phyloP scores from a whole-genome alignment of 2,113 vertebrate species.

The Microcebus murinus region DNA sequence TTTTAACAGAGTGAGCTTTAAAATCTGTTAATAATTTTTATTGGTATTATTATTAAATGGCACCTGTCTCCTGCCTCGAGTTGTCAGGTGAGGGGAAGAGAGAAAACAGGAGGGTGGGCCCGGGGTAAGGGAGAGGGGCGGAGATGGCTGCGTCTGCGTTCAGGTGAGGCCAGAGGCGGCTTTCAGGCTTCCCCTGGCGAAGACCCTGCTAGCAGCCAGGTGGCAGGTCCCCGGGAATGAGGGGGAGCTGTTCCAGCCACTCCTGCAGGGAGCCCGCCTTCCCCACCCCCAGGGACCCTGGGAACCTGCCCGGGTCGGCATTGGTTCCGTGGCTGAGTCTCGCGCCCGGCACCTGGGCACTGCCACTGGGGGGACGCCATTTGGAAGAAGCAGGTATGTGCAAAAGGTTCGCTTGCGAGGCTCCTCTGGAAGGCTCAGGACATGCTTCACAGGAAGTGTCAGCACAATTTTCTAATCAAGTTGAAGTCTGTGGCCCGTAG shows the following conservation, averaged over 20 bases:
- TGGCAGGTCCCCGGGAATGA: neutral
- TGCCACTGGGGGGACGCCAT: neutral
- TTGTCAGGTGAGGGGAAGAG: neutral
- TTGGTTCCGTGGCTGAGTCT: neutral
- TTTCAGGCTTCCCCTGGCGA: neutral
- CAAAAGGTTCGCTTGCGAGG: neutral
- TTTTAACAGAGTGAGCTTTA: neutral
- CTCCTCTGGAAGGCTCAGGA: neutral
- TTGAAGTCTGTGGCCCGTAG: constrained; percentile 60
- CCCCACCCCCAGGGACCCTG: neutral
- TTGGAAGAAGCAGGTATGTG: neutral
- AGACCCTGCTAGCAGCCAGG: neutral
- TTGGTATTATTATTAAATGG: neutral
- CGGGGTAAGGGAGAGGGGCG: neutral
- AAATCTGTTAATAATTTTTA: neutral
- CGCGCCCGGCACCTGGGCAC: neutral
- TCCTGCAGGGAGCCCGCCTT: neutral
- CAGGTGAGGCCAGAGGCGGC: neutral
- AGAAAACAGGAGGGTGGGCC: neutral
- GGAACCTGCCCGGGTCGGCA: neutral
- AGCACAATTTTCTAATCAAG: constrained; percentile 63
- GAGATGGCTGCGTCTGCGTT: neutral
- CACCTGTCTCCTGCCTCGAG: neutral
- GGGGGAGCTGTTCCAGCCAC: neutral
- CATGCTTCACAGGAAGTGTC: neutral